Base-by-base conservation (phyloP, 2,797 vertebrate genomes). In the Brachymystax lenok region DNA sequence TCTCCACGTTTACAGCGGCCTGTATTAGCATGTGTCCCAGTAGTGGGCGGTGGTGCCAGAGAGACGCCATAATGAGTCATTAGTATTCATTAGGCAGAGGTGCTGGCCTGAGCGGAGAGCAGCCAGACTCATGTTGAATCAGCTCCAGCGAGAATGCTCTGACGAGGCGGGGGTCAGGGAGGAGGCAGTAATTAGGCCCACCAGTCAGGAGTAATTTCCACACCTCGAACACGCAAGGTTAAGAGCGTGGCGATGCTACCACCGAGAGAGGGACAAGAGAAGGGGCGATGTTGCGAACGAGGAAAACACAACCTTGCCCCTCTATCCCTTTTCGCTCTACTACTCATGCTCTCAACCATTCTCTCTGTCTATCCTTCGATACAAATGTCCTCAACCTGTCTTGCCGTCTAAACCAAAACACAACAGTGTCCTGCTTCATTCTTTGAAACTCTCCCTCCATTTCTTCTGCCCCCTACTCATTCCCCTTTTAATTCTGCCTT, bases 71-170 rank as follows among this genome's bases (percentile, higher is more conserved):
- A 96, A 97, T 93, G 93, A 94, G 96, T 97, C 95, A 96, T 96
- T 96, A 96, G 95, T 94, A 96, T 96, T 96, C 96, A 95, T 96
- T 96, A 94, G 94, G 93, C 93, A 88, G 93, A 95, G 93, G 95
- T 94, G 93, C 94, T 92, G 95, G 94, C 94, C 93, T 89, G 94
- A 91, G 91, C 91, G 85, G 92, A 93, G 59, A 63, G n/a, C 59
- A 13, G 59, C 59, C 21, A 63, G 59, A 94, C 95, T 96, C 95
- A 93, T 93, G 95, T 96, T 94, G 93, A 95, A 95, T 96, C 93
- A 94, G 92, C 87, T 89, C 85, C 85, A 87, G 90, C 92, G 92
- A 93, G 92, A 90, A 91, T 86, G 92, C 94, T 95, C 94, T 94
- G 95, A 96, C 91, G 91, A 90, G 93, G 94, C 89, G 88, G 2